Conservation (phyloP, 2,113 vertebrate genomes). For the Morone chrysops region DNA sequence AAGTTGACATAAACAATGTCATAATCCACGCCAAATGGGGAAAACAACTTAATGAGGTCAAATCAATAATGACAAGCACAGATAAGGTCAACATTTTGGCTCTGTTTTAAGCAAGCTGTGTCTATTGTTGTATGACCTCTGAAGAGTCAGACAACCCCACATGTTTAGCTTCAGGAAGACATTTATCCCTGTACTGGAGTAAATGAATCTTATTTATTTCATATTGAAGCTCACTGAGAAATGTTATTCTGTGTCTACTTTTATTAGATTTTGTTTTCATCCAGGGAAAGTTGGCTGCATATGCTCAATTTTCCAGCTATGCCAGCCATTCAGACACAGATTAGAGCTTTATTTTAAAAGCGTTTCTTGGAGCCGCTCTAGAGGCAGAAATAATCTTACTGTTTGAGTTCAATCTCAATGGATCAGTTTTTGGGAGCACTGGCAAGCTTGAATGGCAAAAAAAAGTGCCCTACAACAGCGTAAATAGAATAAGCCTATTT, state of each 20-base stretch:
- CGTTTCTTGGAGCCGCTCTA: constrained; percentile 38
- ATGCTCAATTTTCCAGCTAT: constrained; percentile 9
- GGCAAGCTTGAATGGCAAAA: constrained; percentile 15
- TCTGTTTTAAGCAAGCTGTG: not conserved
- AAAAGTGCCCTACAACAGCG: not conserved
- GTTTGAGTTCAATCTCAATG: constrained; percentile 35
- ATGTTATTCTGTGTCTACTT: not conserved
- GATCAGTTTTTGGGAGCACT: constrained; percentile 20
- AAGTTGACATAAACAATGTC: constrained; percentile 60
- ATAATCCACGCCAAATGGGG: constrained; percentile 55
- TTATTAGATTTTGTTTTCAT: constrained; percentile 5
- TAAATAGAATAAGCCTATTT: not conserved
- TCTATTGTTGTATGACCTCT: constrained; percentile 13
- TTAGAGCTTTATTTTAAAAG: constrained; percentile 53
- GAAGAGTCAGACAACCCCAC: constrained; percentile 3
- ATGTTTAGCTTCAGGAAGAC: not conserved
- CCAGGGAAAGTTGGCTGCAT: constrained; percentile 15
- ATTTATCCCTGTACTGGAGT: not conserved
- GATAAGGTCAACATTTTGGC: constrained; percentile 23
- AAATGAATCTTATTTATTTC: not conserved
- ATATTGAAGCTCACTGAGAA: not conserved
- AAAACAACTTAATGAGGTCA: constrained; percentile 69
- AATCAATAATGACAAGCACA: constrained; percentile 46
- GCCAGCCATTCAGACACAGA: constrained; percentile 37
- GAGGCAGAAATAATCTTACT: constrained; percentile 44